phyloP scores from a whole-genome alignment of 2,113 vertebrate genomes.

The Onychorhynchus coronatus region DNA sequence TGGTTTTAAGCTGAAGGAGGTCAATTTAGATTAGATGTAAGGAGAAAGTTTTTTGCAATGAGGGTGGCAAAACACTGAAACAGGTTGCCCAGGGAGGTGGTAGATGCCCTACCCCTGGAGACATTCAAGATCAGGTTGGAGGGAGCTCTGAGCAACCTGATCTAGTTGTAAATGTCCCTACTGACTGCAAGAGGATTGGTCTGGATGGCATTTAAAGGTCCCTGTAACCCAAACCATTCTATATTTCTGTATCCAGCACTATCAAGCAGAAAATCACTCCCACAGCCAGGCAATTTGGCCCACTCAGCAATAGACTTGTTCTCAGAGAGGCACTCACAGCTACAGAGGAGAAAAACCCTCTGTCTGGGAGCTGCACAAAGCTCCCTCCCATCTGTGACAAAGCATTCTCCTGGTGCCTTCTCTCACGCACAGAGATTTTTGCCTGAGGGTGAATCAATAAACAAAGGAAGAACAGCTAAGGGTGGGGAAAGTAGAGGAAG shows the following conservation, averaged over 20 bases:
- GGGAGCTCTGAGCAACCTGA: neutral
- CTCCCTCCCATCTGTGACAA: neutral
- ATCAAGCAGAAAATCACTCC: neutral
- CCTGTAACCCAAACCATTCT: neutral
- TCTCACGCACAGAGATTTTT: neutral
- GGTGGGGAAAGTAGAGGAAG: neutral
- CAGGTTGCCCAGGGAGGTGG: neutral
- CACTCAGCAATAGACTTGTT: neutral
- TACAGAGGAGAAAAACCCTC: neutral
- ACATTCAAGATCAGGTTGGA: neutral
- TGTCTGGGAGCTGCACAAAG: neutral
- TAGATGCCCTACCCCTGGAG: neutral
- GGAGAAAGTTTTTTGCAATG: neutral
- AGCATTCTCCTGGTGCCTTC: neutral
- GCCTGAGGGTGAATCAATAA: neutral
- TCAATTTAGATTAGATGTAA: rapidly evolving
- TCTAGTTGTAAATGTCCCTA: neutral
- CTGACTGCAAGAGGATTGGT: neutral
- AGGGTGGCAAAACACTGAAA: neutral
- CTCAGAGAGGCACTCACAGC: neutral
- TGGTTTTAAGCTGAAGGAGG: neutral
- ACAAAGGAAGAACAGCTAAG: neutral
- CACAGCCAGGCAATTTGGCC: neutral
- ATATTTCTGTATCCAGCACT: neutral
- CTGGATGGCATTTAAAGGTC: neutral